Evolutionary conservation across 2,797 vertebrate species (phyloP), one percentile per base, ranked within the genome.

Genomic region (Bovichtus variegatus): DNA sequence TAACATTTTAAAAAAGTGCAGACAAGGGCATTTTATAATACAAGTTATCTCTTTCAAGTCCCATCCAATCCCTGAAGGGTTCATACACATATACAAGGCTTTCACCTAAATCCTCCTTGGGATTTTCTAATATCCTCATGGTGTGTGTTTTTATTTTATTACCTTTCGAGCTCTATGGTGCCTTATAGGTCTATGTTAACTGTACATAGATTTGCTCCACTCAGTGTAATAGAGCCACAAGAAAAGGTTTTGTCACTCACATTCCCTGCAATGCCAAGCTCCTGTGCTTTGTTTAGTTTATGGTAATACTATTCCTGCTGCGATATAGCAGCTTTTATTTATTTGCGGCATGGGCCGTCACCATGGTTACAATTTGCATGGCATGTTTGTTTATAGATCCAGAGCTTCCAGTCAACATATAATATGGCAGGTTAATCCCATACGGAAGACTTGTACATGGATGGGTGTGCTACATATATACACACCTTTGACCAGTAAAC

Each of bases 281-380:
- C 31, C 25, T 0, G 1, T 66, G 31, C n/a, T 61, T 43, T 36
- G 41, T 21, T 19, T 27, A 15, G 9, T 64, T 46, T 36, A 53
- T 23, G 9, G 65, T 59, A 61, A 66, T 67, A 38, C 43, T 53
- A 66, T 27, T 34, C 44, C 34, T 50, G 44, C 49, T 76, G 53
- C 46, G 63, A 3, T 5, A 23, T 12, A 13, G 18, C 31, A 29
- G 18, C 55, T 58, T 73, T 23, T 46, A 67, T 76, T 69, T 70
- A 66, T 60, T 73, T 63, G 61, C 65, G 25, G 67, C 9, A 50
- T 73, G 18, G 44, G 6, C 62, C 43, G 67, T 87, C 50, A 51
- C 78, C 49, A 80, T 81, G 41, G 66, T 55, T 51, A 82, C 62
- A 8, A 81, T 87, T 82, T 85, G 59, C 79, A 89, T 82, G 21